A percentile compares a stretch with the other conserved stretches of the same genome.
Conservation (phyloP, 2,797 vertebrate species). For the Orientallactaga sibirica region DNA sequence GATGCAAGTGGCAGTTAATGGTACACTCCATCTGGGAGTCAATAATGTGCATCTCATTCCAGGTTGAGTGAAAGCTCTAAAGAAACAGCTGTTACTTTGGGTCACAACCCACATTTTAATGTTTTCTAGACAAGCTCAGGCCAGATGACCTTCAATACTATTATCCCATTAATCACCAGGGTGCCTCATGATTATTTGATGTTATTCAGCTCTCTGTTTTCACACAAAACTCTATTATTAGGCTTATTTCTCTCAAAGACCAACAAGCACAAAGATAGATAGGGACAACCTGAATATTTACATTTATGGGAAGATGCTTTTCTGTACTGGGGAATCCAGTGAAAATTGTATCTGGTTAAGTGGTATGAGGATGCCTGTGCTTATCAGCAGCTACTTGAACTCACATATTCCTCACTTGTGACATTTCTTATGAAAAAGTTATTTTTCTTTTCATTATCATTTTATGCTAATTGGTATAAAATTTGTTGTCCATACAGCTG, state of each 20-base stretch:
- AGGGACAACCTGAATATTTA: conserved; percentile 41
- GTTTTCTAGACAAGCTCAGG: conserved; percentile 56
- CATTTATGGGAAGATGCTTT: conserved; percentile 48
- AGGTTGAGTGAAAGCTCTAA: conserved; percentile 38
- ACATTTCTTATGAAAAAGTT: not conserved
- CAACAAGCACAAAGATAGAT: conserved; percentile 56
- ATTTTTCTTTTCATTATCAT: not conserved
- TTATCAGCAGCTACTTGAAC: not conserved
- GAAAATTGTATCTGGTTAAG: conserved; percentile 19
- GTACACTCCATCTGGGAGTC: conserved; percentile 30
- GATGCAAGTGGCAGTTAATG: conserved; percentile 54
- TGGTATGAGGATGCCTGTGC: not conserved
- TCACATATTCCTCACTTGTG: not conserved
- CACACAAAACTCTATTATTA: conserved; percentile 79
- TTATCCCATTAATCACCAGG: conserved; percentile 73
- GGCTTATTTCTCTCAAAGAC: conserved; percentile 70
- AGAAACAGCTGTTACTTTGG: conserved; percentile 56
- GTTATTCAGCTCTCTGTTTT: conserved; percentile 64
- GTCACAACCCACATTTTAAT: conserved; percentile 61
- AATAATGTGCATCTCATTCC: conserved; percentile 52
- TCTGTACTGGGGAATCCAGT: conserved; percentile 23
- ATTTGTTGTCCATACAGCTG: not conserved
- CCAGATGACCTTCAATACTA: conserved; percentile 78
- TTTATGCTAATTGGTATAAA: not conserved
- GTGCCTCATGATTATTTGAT: conserved; percentile 75